Base-by-base conservation (phyloP, 2,888 invertebrate species). In the Chaitophorus viminalis region DNA sequence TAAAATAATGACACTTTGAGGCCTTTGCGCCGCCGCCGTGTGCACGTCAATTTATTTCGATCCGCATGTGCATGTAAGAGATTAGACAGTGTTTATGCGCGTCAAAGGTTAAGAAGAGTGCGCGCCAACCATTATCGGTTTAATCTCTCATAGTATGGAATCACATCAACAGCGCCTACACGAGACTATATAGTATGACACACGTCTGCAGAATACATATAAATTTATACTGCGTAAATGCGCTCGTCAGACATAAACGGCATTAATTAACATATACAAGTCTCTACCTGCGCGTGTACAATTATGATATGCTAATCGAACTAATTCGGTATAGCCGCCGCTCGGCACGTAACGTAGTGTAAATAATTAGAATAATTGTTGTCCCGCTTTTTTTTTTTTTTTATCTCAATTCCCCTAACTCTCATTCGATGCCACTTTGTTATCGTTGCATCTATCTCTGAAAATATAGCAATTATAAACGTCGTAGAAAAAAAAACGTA, bases 1-100 rank as follows among this genome's bases (percentile, higher is more conserved):
- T n/a, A 60, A 78, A 79, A 79, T 60, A 79, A 79, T 79, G 60
- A 79, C 60, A 25, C n/a, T 60, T 21, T 17, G 14, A 46, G 14
- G n/a, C 29, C 60, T 33, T 33, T 36, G 14, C 54, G 17, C 25
- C 39, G 11, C 17, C 36, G n/a, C 72, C 33, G 33, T 33, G 18
- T 5, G 72, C 65, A 65, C 65, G 29, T 65, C 65, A n/a, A 9
- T 65, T 65, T n/a, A 9, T 65, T 65, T n/a, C n/a, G n/a, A n/a
- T 29, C 65, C 65, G 65, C n/a, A 65, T n/a, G n/a, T n/a, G 60
- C 65, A n/a, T n/a, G n/a, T 17, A 8, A 65, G 29, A 65, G 65
- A n/a, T 65, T 65, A 65, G 25, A n/a, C 65, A 8, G 14, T 46
- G 14, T 11, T 11, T 14, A 14, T 46, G 14, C 3, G n/a, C n/a